Base-by-base conservation (phyloP, 2,888 invertebrate species). In the Cataglyphis livida region DNA sequence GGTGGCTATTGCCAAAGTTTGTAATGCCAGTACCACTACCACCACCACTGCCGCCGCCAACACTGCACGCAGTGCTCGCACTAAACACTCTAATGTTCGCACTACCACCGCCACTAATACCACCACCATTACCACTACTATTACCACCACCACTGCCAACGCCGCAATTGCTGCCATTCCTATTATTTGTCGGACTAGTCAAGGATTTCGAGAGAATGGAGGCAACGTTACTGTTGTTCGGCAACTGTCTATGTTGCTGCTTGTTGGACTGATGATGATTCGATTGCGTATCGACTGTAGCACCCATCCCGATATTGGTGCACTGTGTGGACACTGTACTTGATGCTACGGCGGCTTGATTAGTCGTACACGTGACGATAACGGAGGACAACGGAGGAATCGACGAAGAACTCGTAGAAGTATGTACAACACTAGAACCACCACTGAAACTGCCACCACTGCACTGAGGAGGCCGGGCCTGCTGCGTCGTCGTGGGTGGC, bases 151-250 rank as follows among this genome's bases (percentile, higher is more conserved):
- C 48, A 10, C 28, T 18, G 10, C 51, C 21, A 57, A 41, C 28
- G 87, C 87, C 84, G 75, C 89, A 86, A 82, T 84, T 88, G 81
- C 88, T 86, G 82, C 87, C 88, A 87, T 91, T 91, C 85, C 91
- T 92, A 88, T 92, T 93, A 90, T 92, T 93, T 85, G 93, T 92
- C 88, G 93, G 93, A 94, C 94, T 93, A 93, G 93, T 93, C 91
- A 94, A 89, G 84, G 94, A 94, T 91, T 94, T 94, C 65, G 94
- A 94, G 75, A 94, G 88, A 91, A 94, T 92, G 78, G 94, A 93
- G 86, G 92, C 92, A 84, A 89, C 79, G 76, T 83, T 89, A 84
- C 87, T 89, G 81, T 92, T 93, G 84, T 92, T 93, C 66, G 89
- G 85, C 75, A 93, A 91, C 88, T 93, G 93, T 92, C 91, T 91